phyloP scores from a whole-genome alignment of 2,888 invertebrate genomes.

The Sclerodermus sp. region DNA sequence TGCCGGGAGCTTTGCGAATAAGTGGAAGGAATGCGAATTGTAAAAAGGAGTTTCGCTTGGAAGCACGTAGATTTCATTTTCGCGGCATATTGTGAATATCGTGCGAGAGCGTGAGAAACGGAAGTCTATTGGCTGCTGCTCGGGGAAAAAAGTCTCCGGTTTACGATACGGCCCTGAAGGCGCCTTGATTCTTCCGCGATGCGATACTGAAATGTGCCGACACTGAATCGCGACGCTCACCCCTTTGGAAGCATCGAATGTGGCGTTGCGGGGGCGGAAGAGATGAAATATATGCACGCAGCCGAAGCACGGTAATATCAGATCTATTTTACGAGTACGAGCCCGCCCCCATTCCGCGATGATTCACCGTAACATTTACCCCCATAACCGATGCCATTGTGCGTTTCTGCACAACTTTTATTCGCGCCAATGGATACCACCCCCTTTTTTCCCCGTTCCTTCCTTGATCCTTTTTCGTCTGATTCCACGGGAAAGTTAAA shows the following conservation, averaged over 20 bases:
- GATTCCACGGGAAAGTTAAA: too few species aligned
- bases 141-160: slow-evolving; percentile 24
- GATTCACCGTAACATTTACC: slow-evolving; percentile 26
- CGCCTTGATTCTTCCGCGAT: slow-evolving; percentile 31
- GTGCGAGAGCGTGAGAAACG: too few species aligned
- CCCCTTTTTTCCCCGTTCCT: too few species aligned
- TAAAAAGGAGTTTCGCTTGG: too few species aligned
- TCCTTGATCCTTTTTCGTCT: too few species aligned
- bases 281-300: slow-evolving; percentile 17
- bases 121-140: too few species aligned
- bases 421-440: slow-evolving; percentile 4
- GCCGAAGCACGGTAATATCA: slow-evolving; percentile 20
- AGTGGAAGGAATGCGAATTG: too few species aligned
- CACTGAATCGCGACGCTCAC: too few species aligned
- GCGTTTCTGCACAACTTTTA: slow-evolving; percentile 20
- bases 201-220: slow-evolving; percentile 27
- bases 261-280: background rate
- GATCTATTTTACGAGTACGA: slow-evolving; percentile 25
- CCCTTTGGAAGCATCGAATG: too few species aligned
- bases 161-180: slow-evolving; percentile 29
- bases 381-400: slow-evolving; percentile 13
- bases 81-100: too few species aligned
- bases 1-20: too few species aligned
- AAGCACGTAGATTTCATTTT: too few species aligned
- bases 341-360: slow-evolving; percentile 12